Base-by-base conservation (phyloP, 2,888 invertebrate species). In the Pyrocoelia pectoralis region DNA sequence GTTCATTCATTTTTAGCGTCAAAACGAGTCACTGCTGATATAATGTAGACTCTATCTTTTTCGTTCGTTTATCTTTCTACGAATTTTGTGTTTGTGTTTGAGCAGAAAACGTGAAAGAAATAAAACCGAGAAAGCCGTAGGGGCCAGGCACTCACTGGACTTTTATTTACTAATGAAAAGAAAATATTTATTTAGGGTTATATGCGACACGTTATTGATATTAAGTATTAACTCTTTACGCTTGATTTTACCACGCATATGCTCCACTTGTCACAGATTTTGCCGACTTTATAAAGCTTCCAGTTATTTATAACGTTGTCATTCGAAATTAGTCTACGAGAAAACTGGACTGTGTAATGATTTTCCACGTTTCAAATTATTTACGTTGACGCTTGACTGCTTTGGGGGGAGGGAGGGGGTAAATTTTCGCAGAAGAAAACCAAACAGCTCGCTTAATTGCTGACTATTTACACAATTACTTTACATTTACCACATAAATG, bases 1-100 rank as follows among this genome's bases (percentile, higher is more conserved):
- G 59, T 53, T 60, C 60, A 60, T 53, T 48, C 38, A 60, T 60
- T 54, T 54, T 60, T 49, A 60, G 54, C 33, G 48, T 40, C 33
- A 60, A 60, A 60, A 38, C 48, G 60, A 60, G 46, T 60, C 19
- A 24, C 51, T 33, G 12, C 59, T 24, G 41, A 53, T 52, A 59
- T 52, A 52, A 52, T 24, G 59, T 53, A 33, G 43, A 43, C 29
- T 52, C 29, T 41, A 10, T 28, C 52, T 53, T 59, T 57, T 17
- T 29, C 33, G 19, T 52, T 52, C 15, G 17, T 29, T 52, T 29
- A 52, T 29, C 24, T 52, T 52, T 52, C 13, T 50, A 14, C 9
- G 15, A 58, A 58, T 58, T 52, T 51, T 58, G 41, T 40, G 24
- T 52, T 51, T 52, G 58, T 58, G 29, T 52, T 58, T 51, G 51